Conservation (phyloP, 2,113 vertebrate species). For the Hemichromis elongatus region DNA sequence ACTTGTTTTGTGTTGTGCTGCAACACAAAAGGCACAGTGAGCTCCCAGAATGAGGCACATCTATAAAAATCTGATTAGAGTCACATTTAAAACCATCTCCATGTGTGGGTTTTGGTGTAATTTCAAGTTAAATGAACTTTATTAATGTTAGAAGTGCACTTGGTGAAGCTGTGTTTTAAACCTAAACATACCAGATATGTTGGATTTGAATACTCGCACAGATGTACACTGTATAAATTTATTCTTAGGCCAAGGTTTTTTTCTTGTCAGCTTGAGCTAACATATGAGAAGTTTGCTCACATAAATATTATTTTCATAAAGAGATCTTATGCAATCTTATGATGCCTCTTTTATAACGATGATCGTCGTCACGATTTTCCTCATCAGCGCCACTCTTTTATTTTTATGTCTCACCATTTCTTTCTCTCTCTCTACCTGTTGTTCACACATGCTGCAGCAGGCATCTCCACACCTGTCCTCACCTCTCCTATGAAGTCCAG, state of each 20-base stretch:
- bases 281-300: neutral
- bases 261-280: neutral
- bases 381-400: neutral
- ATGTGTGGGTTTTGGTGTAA: neutral
- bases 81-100: neutral
- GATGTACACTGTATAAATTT: neutral
- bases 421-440: neutral
- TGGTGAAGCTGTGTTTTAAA: neutral
- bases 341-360: neutral
- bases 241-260: neutral
- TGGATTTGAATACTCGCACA: neutral
- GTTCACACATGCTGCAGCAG: slow-evolving; percentile 19
- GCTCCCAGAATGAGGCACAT: neutral
- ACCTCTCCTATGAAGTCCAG: slow-evolving; percentile 47
- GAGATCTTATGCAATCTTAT: neutral
- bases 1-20: neutral
- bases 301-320: neutral
- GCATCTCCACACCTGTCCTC: slow-evolving; percentile 22
- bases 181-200: neutral
- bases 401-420: neutral
- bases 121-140: neutral
- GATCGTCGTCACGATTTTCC: neutral
- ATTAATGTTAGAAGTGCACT: neutral
- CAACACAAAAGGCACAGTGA: neutral
- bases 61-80: neutral